Base-by-base conservation (phyloP, 2,113 vertebrate genomes). In the Suncus etruscus region DNA sequence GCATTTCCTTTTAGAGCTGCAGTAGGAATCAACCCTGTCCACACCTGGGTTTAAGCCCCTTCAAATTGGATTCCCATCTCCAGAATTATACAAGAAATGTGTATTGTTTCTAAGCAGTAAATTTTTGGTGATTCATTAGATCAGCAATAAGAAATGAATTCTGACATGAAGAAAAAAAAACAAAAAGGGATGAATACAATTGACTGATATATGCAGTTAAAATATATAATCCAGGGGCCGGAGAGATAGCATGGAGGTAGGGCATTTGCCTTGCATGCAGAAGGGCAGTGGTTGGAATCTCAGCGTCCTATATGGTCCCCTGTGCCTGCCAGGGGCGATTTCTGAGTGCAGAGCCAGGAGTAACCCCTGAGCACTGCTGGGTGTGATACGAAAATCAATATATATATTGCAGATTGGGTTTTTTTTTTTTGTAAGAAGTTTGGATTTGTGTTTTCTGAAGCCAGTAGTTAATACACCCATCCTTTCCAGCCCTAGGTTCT, bases 61-160 rank as follows among this genome's bases (percentile, higher is more conserved):
- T 29, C 22, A 66, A 76, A 70, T 79, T 72, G 25, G 50, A 31
- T 10, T 54, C 27, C 24, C 69, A 29, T 68, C 61, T 91, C 8
- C 24, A 83, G 45, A 77, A 39, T 61, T 32, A 2, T 27, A 85
- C 27, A 77, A 87, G 39, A 77, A 29, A 90, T 78, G 12, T 80
- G 22, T 31, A 31, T 83, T 76, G 32, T 82, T 79, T 76, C n/a
- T 76, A 66, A 31, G 45, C 25, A 50, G 14, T 32, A 50, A 61
- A 22, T 87, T 61, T 51, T 29, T 91, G 45, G 20, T 69, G 58
- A 61, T 86, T 79, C 86, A 66, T 85, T 78, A 61, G 16, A 65
- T 39, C 39, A 39, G 39, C 39, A 39, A 39, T 20, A 1, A 76
- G 22, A 66, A 89, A 86, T 0, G 45, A 90, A 91, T 31, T 89